A percentile compares a stretch with the other conserved stretches of the same genome.
Conservation (phyloP, 2,888 invertebrate genomes). For the Sarcophaga rosellei region DNA sequence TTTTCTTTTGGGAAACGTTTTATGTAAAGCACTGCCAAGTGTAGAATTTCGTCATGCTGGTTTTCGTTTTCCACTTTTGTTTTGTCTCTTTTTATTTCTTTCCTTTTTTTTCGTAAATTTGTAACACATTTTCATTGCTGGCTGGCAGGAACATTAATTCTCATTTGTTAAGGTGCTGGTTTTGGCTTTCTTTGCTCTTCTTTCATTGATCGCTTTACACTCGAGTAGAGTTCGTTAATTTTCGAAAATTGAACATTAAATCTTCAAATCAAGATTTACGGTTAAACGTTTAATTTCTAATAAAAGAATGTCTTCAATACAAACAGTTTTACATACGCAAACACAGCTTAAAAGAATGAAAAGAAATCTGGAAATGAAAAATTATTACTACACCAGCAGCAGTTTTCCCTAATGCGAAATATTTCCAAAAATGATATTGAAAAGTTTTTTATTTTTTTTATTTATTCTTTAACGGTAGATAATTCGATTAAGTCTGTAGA, state of each 20-base stretch:
- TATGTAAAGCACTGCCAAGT: slow-evolving; percentile 31
- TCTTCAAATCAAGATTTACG: slow-evolving; percentile 64
- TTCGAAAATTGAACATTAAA: slow-evolving; percentile 25
- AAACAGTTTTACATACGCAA: too few species aligned
- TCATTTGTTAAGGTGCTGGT: slow-evolving; percentile 62
- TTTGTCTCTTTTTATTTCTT: too few species aligned
- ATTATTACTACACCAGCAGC: too few species aligned
- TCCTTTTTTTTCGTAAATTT: slow-evolving; percentile 40
- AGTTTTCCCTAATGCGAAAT: too few species aligned
- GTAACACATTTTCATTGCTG: slow-evolving; percentile 67
- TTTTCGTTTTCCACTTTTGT: too few species aligned
- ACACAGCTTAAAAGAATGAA: too few species aligned
- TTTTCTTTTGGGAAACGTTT: neutral
- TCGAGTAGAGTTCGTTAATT: neutral
- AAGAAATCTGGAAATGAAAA: too few species aligned
- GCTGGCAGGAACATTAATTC: slow-evolving; percentile 61
- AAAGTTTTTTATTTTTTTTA: too few species aligned
- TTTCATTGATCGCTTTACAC: neutral
- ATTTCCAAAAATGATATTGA: too few species aligned
- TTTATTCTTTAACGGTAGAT: too few species aligned
- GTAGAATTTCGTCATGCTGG: slow-evolving; percentile 69
- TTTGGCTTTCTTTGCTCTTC: neutral
- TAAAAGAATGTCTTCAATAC: slow-evolving; percentile 20
- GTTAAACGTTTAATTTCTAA: slow-evolving; percentile 61
- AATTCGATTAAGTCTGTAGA: too few species aligned